These are phyloP conservation scores for Luscinia megarhynchos DNA, from an alignment of 2,797 vertebrate species.

Conservation along the genomic window DNA sequence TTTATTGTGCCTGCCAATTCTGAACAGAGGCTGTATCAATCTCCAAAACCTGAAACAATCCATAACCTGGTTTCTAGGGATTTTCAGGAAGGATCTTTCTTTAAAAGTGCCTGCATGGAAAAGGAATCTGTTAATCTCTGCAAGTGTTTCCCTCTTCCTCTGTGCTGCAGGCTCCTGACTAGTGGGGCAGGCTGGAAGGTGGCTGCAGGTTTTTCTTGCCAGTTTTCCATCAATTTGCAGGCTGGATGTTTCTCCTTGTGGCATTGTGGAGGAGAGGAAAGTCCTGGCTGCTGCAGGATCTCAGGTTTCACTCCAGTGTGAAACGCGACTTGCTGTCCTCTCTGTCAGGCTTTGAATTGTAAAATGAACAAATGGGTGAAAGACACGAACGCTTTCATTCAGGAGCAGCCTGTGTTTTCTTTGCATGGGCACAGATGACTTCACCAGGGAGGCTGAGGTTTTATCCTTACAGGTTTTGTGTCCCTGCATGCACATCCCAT, in stretches of 20 bases:
- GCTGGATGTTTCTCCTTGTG: neutral
- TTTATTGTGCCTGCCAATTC: neutral
- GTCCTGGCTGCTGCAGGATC: neutral
- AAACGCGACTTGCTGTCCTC: neutral
- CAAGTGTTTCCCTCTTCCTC: neutral
- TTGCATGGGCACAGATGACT: neutral
- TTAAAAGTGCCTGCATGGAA: neutral
- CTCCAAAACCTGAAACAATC: neutral
- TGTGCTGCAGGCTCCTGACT: neutral
- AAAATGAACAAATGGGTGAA: neutral
- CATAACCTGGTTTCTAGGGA: neutral
- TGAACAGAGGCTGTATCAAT: neutral
- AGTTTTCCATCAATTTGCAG: neutral
- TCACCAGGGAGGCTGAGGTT: neutral
- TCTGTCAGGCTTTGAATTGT: neutral
- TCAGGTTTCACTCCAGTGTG: neutral
- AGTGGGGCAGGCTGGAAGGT: neutral
- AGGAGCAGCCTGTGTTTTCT: neutral
- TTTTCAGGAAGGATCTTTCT: neutral
- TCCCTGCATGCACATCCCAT: neutral
- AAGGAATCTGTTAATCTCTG: neutral
- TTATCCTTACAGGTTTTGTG: neutral
- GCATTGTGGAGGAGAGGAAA: neutral
- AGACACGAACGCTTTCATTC: fast-evolving
- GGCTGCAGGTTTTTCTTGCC: neutral